Conservation (phyloP, 2,888 invertebrate species). For the Amorpha juglandis region DNA sequence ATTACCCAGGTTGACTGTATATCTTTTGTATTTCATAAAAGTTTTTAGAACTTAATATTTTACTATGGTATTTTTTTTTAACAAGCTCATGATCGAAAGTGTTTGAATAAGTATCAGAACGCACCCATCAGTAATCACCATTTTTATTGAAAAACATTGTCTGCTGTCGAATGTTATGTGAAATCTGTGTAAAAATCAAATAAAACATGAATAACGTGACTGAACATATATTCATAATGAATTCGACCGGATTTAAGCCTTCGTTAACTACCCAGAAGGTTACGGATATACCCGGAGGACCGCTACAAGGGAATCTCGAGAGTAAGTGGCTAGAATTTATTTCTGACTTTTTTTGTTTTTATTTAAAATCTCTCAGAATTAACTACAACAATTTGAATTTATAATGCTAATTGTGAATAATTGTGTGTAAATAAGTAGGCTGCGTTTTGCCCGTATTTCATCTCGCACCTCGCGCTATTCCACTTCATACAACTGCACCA, state of each 20-base stretch:
- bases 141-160: neutral
- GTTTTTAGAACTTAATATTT: too few relatives aligned
- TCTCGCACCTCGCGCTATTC: too few relatives aligned
- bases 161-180: too few relatives aligned
- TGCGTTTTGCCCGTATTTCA: too few relatives aligned
- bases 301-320: constrained; percentile 45
- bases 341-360: neutral
- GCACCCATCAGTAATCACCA: neutral
- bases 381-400: neutral
- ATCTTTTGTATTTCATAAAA: too few relatives aligned
- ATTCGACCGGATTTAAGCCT: constrained; percentile 36
- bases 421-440: too few relatives aligned
- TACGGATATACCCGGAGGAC: constrained; percentile 29
- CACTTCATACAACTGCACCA: too few relatives aligned
- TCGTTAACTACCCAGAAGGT: constrained; percentile 37
- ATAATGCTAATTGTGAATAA: too few relatives aligned
- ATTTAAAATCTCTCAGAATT: neutral
- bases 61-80: too few relatives aligned
- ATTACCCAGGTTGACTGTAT: too few relatives aligned
- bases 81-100: too few relatives aligned
- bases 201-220: constrained; percentile 52
- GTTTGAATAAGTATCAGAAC: too few relatives aligned
- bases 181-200: neutral
- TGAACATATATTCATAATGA: constrained; percentile 52
- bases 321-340: constrained; percentile 43